Evolutionary conservation across 2,113 vertebrate genomes (phyloP).

Genomic region (Narcine bancroftii): DNA sequence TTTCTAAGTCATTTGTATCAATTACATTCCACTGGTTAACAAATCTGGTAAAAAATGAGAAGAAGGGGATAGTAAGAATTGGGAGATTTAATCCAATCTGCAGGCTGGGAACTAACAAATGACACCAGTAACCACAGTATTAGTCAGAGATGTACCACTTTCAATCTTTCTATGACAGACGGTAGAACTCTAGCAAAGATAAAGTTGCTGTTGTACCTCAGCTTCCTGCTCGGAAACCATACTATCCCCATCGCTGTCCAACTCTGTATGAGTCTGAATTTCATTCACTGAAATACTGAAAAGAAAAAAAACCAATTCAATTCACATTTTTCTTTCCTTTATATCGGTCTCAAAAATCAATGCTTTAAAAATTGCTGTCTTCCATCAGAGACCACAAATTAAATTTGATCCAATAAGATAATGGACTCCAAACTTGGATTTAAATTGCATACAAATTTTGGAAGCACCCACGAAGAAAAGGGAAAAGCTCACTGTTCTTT

Average conservation of each 20-base stretch:
- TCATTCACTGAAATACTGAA: conserved; percentile 65
- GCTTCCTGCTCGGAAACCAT: conserved; percentile 65
- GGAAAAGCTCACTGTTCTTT: not conserved
- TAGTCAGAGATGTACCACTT: not conserved
- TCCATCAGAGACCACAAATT: not conserved
- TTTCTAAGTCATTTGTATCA: not conserved
- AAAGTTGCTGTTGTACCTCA: conserved; percentile 54
- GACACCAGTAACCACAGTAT: not conserved
- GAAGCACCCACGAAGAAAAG: no score
- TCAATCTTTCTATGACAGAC: not conserved
- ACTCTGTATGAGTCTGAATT: conserved; percentile 67
- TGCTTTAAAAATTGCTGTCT: not conserved
- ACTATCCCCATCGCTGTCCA: conserved; percentile 70
- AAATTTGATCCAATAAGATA: not conserved
- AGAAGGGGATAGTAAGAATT: not conserved
- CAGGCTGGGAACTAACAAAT: not conserved
- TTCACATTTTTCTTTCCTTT: not conserved
- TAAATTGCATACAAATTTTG: not conserved
- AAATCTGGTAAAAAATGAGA: not conserved
- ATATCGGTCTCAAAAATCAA: not conserved
- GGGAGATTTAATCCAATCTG: not conserved
- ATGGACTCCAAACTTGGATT: not conserved
- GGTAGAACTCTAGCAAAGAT: not conserved
- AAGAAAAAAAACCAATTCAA: not conserved
- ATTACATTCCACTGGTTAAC: not conserved